A percentile compares a stretch with the other conserved stretches of the same genome.
Conservation (phyloP, 2,888 invertebrate species). For the Eilema sororculum region DNA sequence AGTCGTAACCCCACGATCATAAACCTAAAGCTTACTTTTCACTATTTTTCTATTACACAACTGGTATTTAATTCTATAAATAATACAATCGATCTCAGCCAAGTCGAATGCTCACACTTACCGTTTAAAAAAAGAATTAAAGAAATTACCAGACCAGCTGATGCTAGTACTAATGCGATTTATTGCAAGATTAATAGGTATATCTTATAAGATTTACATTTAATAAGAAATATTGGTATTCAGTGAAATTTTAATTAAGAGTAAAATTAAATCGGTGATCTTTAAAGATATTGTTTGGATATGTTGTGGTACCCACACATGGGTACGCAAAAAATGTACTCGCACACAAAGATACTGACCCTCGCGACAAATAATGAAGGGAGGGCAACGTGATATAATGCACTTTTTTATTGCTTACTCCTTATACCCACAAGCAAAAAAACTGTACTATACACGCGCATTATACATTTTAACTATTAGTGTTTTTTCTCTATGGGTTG, state of each 20-base stretch:
- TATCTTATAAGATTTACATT: not conserved
- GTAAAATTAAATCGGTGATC: slow-evolving; percentile 26
- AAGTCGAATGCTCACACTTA: too few species aligned
- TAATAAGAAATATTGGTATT: not conserved
- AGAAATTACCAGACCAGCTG: too few species aligned
- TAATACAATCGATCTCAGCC: not conserved
- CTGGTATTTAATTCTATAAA: not conserved
- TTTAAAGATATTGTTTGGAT: slow-evolving; percentile 45
- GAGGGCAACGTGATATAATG: slow-evolving; percentile 85
- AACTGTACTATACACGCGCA: slow-evolving; percentile 75
- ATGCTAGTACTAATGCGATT: not conserved
- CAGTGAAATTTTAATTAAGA: slow-evolving; percentile 23
- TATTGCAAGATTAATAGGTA: not conserved
- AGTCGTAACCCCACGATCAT: not conserved
- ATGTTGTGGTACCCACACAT: slow-evolving; percentile 43
- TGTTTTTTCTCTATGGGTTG: slow-evolving; percentile 73
- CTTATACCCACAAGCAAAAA: slow-evolving; percentile 84
- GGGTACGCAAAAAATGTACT: slow-evolving; percentile 53
- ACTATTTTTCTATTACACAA: not conserved
- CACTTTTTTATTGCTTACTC: slow-evolving; percentile 86
- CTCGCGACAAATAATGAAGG: slow-evolving; percentile 82
- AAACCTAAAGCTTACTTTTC: not conserved
- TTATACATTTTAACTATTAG: slow-evolving; percentile 85
- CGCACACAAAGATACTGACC: slow-evolving; percentile 70
- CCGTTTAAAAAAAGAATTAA: too few species aligned